These are phyloP conservation scores for Diadumene lineata DNA, from an alignment of 92 coral and sea anemone species.

Conservation along the genomic window DNA sequence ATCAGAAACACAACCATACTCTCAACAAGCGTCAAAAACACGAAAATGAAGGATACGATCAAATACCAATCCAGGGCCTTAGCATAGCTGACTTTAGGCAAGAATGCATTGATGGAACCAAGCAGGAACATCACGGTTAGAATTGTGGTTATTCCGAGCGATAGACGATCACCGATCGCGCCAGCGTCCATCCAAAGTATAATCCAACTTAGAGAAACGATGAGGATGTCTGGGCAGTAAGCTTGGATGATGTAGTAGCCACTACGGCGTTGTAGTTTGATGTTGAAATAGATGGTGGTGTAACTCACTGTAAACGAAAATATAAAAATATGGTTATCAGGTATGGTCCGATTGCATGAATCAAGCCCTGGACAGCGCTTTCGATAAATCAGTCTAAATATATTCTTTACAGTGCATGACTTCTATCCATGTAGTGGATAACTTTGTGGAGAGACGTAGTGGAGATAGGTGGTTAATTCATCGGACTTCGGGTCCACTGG, in stretches of 20 bases:
- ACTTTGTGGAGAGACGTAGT: too few relatives aligned
- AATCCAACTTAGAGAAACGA: constrained; percentile 71
- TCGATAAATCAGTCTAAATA: too few relatives aligned
- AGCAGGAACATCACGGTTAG: constrained; percentile 71
- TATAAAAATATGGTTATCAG: background rate
- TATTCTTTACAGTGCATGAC: too few relatives aligned
- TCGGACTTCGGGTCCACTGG: too few relatives aligned
- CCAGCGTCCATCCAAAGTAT: constrained; percentile 57
- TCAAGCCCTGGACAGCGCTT: constrained; percentile 13
- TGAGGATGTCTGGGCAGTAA: constrained; percentile 61
- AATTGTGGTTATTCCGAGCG: constrained; percentile 72
- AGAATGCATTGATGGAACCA: constrained; percentile 58
- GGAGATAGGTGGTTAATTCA: too few relatives aligned
- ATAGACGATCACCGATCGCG: constrained; percentile 63
- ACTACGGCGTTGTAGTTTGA: constrained; percentile 55
- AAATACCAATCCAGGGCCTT: constrained; percentile 78
- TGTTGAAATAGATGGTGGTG: constrained; percentile 37
- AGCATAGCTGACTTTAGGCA: constrained; percentile 74
- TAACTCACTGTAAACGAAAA: constrained; percentile 22
- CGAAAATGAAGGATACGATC: constrained; percentile 58
- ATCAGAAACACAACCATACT: constrained; percentile 59
- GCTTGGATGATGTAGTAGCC: constrained; percentile 73
- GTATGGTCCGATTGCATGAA: background rate
- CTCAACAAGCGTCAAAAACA: constrained; percentile 66
- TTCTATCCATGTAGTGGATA: too few relatives aligned